Conservation (phyloP, 1,140 invertebrate genomes). For the Dryas iulia region DNA sequence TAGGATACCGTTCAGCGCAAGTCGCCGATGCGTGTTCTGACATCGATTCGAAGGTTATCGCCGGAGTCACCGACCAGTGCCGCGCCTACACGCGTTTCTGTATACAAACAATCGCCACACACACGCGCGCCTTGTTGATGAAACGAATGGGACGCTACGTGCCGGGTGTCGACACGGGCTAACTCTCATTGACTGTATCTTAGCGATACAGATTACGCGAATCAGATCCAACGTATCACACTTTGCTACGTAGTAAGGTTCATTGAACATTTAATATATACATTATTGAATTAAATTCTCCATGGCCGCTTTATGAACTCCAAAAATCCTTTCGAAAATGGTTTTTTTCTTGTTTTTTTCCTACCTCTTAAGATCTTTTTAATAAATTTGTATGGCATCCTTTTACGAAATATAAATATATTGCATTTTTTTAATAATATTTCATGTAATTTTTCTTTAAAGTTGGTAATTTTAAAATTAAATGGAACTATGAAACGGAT, state of each 20-base stretch:
- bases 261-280: slow-evolving; percentile 24
- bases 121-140: slow-evolving; percentile 38
- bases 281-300: slow-evolving; percentile 23
- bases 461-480: too few species aligned
- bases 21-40: slow-evolving; percentile 46
- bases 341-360: not conserved
- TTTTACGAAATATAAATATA: too few species aligned
- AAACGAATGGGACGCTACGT: slow-evolving; percentile 26
- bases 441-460: too few species aligned
- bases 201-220: slow-evolving; percentile 11
- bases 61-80: slow-evolving; percentile 72
- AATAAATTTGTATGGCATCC: too few species aligned
- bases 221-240: not conserved
- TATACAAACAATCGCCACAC: slow-evolving; percentile 66
- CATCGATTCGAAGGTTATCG: slow-evolving; percentile 75
- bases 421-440: too few species aligned
- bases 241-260: slow-evolving; percentile 17
- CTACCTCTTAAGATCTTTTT: not conserved
- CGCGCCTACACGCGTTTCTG: slow-evolving; percentile 68
- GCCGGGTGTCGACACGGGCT: slow-evolving; percentile 16
- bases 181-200: slow-evolving; percentile 39
- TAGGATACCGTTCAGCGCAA: slow-evolving; percentile 50
- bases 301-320: slow-evolving; percentile 30
- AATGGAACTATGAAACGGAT: too few species aligned
- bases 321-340: slow-evolving; percentile 5